Base-by-base conservation (phyloP, 2,113 vertebrate species). In the Platycercus adscitus region DNA sequence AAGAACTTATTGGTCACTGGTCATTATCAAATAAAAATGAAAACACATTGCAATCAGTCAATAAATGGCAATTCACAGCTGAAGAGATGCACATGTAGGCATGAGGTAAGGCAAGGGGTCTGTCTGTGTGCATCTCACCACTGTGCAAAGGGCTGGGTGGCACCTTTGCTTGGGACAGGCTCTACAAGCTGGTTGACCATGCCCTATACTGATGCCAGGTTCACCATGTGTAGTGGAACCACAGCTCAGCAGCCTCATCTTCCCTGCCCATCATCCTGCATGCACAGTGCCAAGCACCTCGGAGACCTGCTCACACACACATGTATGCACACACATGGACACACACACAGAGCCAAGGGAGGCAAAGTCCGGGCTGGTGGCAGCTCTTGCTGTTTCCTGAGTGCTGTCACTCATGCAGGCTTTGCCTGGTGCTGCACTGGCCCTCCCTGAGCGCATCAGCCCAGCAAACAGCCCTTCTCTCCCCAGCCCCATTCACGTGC, bases 81-180 rank as follows among this genome's bases (percentile, higher is more conserved):
- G 47, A 31, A 26, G 24, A 88, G 13, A 8, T 41, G 15, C 16
- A 65, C 55, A 11, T 18, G 33, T 33, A 49, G 28, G 31, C 28
- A 21, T 41, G 37, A 86, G 28, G n/a, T 44, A 35, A 46, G 46
- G 68, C 65, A 58, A 76, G 35, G 11, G 4, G 10, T 25, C 3
- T 3, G 50, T 10, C 33, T 17, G 21, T 2, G 2, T 9, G 10
- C 24, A 25, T 19, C 18, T 46, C 41, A 28, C 10, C 0, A 0
- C 16, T 31, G 41, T 37, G 28, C 2, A 1, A 39, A 4, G 35
- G 23, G 24, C 19, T 47, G 41, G 16, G 4, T 25, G 28, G 9
- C 41, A 78, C 6, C 49, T 73, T 44, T 21, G 35, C 29, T 9
- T 1, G 0, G 44, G 7, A 17, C 0, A 3, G 18, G 10, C 24